Evolutionary conservation across 2,888 invertebrate species (phyloP).

Genomic region (Caenorhabditis becei): DNA sequence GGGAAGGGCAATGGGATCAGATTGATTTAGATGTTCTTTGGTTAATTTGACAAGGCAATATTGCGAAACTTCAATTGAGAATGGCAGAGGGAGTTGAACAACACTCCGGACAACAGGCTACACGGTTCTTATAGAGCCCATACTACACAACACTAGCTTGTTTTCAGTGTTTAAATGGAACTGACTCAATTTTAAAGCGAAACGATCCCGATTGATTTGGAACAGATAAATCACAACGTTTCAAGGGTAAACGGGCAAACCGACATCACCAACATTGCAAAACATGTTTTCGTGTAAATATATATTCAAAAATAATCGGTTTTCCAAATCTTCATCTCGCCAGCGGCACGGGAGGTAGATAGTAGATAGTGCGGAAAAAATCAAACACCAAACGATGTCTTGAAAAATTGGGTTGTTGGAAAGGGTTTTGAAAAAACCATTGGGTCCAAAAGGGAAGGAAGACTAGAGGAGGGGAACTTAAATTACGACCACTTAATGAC

Average conservation of each 20-base stretch:
- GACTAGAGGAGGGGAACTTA: no score
- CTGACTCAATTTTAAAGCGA: no score
- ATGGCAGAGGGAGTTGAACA: background rate
- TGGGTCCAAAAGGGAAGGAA: no score
- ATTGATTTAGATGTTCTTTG: slow-evolving; percentile 27
- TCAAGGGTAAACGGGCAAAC: background rate
- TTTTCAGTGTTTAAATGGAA: no score
- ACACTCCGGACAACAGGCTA: background rate
- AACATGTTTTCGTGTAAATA: slow-evolving; percentile 31
- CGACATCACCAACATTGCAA: background rate
- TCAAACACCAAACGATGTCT: slow-evolving; percentile 3
- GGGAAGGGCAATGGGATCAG: slow-evolving; percentile 12
- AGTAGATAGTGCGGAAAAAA: background rate
- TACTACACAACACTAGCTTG: no score
- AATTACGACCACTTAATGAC: background rate
- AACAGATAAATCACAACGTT: background rate
- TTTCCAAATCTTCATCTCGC: background rate
- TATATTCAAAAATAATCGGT: slow-evolving; percentile 35
- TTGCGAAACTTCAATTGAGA: background rate
- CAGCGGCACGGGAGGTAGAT: background rate
- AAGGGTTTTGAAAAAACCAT: no score
- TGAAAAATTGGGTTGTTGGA: no score
- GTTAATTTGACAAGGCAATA: background rate
- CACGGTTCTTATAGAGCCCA: no score
- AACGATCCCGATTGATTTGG: background rate